A percentile compares a stretch with the other conserved stretches of the same genome.
Conservation (phyloP, 1,140 invertebrate genomes). For the Eriosoma lanigerum region DNA sequence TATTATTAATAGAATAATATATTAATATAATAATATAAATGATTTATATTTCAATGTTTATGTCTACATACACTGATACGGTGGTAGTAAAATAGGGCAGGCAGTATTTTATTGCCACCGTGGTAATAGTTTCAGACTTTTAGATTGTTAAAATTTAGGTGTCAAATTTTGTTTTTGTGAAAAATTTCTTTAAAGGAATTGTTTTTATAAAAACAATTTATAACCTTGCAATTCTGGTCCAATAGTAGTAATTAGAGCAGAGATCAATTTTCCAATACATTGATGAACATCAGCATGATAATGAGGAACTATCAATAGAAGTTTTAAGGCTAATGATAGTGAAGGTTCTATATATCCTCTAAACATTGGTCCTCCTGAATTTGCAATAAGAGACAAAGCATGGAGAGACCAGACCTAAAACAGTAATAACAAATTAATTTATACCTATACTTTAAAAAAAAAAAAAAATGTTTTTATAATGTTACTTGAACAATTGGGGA, state of each 20-base stretch:
- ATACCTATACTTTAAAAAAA: not conserved
- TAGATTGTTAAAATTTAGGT: too few species aligned
- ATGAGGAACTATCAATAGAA: slow-evolving; percentile 85
- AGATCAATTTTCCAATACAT: slow-evolving; percentile 89
- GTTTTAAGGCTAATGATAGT: slow-evolving; percentile 82
- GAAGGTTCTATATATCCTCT: slow-evolving; percentile 94
- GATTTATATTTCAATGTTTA: too few species aligned
- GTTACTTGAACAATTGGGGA: slow-evolving; percentile 84
- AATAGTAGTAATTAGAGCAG: slow-evolving; percentile 94
- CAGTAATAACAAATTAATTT: slow-evolving; percentile 43
- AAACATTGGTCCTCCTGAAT: slow-evolving; percentile 98
- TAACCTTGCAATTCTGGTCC: slow-evolving; percentile 93
- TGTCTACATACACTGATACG: too few species aligned
- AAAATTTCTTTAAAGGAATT: too few species aligned
- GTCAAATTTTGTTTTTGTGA: too few species aligned
- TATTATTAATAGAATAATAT: too few species aligned
- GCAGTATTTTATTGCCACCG: too few species aligned
- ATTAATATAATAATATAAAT: too few species aligned
- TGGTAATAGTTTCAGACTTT: too few species aligned
- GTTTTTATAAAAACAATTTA: too few species aligned
- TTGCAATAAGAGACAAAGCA: slow-evolving; percentile 91
- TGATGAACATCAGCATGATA: slow-evolving; percentile 91
- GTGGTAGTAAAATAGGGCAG: too few species aligned
- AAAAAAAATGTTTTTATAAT: slow-evolving; percentile 9
- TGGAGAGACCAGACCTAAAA: slow-evolving; percentile 92